These are phyloP conservation scores for Clarias laeviceps DNA, from an alignment of 2,797 vertebrate species.

Conservation along the genomic window DNA sequence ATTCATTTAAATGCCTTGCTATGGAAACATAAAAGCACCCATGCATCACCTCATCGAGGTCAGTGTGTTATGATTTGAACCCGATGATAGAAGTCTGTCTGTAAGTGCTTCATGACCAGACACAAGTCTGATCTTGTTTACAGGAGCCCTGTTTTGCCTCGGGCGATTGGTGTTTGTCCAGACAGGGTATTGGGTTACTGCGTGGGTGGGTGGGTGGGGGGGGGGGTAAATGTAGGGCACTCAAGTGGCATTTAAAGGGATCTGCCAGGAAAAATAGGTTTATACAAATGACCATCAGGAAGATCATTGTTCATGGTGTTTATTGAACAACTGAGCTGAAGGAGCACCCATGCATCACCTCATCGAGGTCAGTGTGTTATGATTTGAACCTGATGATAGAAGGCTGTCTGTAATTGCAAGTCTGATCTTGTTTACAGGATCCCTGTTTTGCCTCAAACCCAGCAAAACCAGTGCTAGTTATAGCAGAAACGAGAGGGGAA, in stretches of 20 bases:
- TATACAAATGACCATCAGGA: slow-evolving; percentile 66
- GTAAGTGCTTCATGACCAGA: slow-evolving; percentile 36
- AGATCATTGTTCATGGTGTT: slow-evolving; percentile 65
- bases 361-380: background rate
- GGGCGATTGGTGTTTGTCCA: slow-evolving; percentile 38
- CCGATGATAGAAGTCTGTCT: slow-evolving; percentile 19
- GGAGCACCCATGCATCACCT: slow-evolving; percentile 14
- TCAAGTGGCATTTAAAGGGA: slow-evolving; percentile 64
- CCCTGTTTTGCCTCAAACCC: slow-evolving; percentile 8
- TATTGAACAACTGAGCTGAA: slow-evolving; percentile 36
- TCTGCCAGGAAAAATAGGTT: slow-evolving; percentile 70
- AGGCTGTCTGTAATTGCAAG: slow-evolving; percentile 24
- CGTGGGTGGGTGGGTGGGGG: background rate
- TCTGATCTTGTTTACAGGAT: slow-evolving; percentile 34
- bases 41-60: slow-evolving; percentile 5
- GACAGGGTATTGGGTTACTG: slow-evolving; percentile 43
- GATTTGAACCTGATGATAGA: slow-evolving; percentile 18
- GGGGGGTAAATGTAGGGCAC: slow-evolving; percentile 61
- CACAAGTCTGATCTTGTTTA: slow-evolving; percentile 41
- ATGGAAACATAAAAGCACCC: background rate
- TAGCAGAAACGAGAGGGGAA: no score
- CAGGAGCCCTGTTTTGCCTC: slow-evolving; percentile 15
- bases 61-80: slow-evolving; percentile 1
- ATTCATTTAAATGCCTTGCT: background rate
- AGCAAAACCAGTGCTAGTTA: no score